These are phyloP conservation scores for Anas platyrhynchos DNA, from an alignment of 2,113 vertebrate genomes.

Conservation along the genomic window DNA sequence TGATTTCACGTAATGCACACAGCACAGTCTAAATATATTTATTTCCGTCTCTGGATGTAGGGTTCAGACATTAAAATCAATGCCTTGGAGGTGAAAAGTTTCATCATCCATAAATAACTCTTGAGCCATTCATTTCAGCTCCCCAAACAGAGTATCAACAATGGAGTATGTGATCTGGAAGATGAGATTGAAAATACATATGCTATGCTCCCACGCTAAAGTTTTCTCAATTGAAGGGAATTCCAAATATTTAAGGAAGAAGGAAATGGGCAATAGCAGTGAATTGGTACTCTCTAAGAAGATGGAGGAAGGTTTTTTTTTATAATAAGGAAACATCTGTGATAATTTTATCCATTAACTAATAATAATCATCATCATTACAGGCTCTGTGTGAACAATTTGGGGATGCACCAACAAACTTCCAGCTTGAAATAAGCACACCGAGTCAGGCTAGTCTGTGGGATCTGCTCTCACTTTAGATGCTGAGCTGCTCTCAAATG, in stretches of 20 bases:
- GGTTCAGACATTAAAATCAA: constrained; percentile 21
- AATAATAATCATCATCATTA: neutral
- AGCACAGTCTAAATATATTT: neutral
- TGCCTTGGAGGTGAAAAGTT: constrained; percentile 21
- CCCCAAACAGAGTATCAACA: neutral
- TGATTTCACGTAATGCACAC: constrained; percentile 12
- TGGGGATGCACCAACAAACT: neutral
- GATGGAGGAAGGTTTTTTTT: neutral
- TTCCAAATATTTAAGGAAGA: neutral
- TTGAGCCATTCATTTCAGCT: constrained; percentile 1
- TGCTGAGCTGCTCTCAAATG: neutral
- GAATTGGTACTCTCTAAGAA: neutral
- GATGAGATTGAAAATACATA: neutral
- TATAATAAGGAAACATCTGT: neutral
- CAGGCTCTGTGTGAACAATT: neutral
- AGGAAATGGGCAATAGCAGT: neutral
- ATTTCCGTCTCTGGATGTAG: neutral
- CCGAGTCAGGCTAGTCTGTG: neutral
- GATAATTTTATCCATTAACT: neutral
- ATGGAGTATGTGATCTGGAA: neutral
- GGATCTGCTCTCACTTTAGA: neutral
- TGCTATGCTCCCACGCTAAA: neutral
- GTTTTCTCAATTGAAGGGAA: neutral
- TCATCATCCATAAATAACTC: neutral
- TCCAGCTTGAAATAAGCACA: neutral